Percentiles rank a stretch among this genome's conserved stretches.
Conservation (phyloP, 1,140 invertebrate genomes). For the Panagrolaimus sp. region DNA sequence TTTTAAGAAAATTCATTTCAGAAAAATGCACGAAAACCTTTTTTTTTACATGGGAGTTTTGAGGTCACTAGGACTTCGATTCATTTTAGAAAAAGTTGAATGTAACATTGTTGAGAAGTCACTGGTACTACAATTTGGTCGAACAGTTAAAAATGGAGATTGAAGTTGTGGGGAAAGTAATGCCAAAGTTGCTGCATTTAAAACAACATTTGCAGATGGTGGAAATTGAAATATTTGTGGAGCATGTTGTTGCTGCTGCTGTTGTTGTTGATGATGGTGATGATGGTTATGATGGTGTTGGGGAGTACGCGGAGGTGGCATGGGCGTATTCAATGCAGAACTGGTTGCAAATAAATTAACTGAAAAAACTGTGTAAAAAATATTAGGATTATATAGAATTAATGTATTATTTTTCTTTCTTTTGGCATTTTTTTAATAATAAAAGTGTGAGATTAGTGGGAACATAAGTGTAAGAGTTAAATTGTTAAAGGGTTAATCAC, state of each 20-base stretch:
- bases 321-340: neutral
- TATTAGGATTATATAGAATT: too few species aligned
- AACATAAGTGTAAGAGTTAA: too few species aligned
- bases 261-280: too few species aligned
- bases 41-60: slow-evolving; percentile 16
- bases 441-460: too few species aligned
- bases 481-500: too few species aligned
- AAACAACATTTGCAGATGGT: neutral
- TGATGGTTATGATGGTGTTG: neutral
- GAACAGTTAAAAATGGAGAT: slow-evolving; percentile 14
- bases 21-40: too few species aligned
- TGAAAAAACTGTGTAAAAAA: neutral
- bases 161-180: neutral
- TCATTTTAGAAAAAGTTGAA: too few species aligned
- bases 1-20: too few species aligned
- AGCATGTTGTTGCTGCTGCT: too few species aligned
- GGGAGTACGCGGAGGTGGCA: neutral
- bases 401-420: too few species aligned
- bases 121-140: neutral
- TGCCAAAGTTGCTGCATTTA: neutral
- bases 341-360: slow-evolving; percentile 7
- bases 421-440: too few species aligned
- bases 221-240: slow-evolving; percentile 14
- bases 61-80: slow-evolving; percentile 1
- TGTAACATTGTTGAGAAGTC: neutral